Base-by-base conservation (phyloP, 2,797 vertebrate species). In the Myripristis jacobus region DNA sequence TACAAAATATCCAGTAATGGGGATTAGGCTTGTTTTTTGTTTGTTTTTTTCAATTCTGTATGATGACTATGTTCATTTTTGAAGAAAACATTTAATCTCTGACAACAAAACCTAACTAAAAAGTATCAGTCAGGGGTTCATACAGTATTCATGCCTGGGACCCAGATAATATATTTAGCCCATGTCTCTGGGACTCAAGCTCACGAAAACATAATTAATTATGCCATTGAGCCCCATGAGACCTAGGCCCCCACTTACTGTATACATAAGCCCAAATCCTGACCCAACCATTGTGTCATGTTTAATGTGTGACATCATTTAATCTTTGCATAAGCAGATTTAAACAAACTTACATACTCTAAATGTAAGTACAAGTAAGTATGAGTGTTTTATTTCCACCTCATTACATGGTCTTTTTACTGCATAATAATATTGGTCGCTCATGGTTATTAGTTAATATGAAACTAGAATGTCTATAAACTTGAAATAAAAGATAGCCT, bases 161-260 rank as follows among this genome's bases (percentile, higher is more conserved):
- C 50, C 27, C 21, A 74, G 16, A 60, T 22, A 44, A 11, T 63
- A 47, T 38, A 48, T 60, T 70, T 56, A 48, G 46, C 54, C 27
- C 16, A 55, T 2, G 72, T 21, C 71, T 68, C 51, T 57, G 46
- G 11, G 29, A 60, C 43, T 9, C 2, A 62, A 24, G 27, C 41
- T 60, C 19, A 43, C 43, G 21, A 43, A 72, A 70, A 50, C 15
- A 68, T 61, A 31, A 61, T 53, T 31, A 60, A 69, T 55, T 21
- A 52, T 38, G 44, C 48, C 36, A 18, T 1, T 29, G 10, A 22
- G 22, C 24, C 3, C 43, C 19, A 58, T 15, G 12, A 38, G 22
- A 41, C 29, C 22, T 19, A n/a, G 4, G 16, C 16, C 8, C 16
- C 18, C 16, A 46, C 51, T n/a, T n/a, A n/a, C n/a, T n/a, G n/a